Percentiles rank a stretch among this genome's conserved stretches.
Evolutionary conservation across 1,140 invertebrate species (phyloP).

Genomic region (Camponotus floridanus): DNA sequence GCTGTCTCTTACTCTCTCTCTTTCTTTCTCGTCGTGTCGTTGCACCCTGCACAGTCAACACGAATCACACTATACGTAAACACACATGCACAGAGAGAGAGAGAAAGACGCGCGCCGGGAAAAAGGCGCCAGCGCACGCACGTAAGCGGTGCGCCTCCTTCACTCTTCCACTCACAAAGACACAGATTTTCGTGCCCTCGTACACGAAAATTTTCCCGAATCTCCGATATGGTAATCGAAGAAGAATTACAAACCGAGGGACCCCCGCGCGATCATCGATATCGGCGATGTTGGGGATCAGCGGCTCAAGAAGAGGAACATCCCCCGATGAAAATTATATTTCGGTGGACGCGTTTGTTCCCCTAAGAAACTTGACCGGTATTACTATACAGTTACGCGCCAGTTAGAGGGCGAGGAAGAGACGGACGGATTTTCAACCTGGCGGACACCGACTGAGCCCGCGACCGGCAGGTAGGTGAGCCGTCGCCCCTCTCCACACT

Average conservation of each 20-base stretch:
- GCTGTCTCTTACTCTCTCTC: not conserved
- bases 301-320: not conserved
- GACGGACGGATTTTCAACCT: slow-evolving; percentile 83
- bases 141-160: slow-evolving; percentile 18
- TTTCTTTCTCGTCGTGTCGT: slow-evolving; percentile 11
- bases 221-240: not conserved
- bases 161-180: slow-evolving; percentile 54
- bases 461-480: slow-evolving; percentile 82
- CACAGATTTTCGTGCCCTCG: slow-evolving; percentile 15
- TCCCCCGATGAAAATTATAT: not conserved
- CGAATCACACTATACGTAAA: slow-evolving; percentile 64
- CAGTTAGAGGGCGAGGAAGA: slow-evolving; percentile 64
- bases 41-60: slow-evolving; percentile 64
- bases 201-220: slow-evolving; percentile 23
- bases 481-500: slow-evolving; percentile 70
- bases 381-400: slow-evolving; percentile 39
- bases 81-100: slow-evolving; percentile 50
- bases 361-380: slow-evolving; percentile 10
- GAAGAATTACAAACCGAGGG: not conserved
- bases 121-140: slow-evolving; percentile 21
- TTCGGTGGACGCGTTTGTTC: not conserved
- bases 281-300: slow-evolving; percentile 4
- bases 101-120: slow-evolving; percentile 32
- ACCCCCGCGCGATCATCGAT: slow-evolving; percentile 5
- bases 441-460: slow-evolving; percentile 83